Conservation (phyloP, 2,113 vertebrate species). For the Oxyura jamaicensis region DNA sequence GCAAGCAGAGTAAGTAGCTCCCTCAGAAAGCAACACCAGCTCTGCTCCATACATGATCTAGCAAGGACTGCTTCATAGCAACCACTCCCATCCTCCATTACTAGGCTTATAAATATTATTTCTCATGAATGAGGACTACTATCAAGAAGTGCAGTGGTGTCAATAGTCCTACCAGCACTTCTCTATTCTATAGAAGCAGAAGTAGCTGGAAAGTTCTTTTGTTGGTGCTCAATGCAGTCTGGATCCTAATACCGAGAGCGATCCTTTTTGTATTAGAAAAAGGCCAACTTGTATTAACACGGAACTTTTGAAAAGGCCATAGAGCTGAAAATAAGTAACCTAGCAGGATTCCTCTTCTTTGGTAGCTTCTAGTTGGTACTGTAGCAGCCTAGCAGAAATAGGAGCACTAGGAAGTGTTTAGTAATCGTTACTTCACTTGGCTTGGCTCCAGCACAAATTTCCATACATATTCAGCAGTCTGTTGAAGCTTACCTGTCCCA, state of each 20-base stretch:
- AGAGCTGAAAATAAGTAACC: not conserved
- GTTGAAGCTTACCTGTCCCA: not conserved
- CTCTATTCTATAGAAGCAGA: not conserved
- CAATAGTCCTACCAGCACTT: not conserved
- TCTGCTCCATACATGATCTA: not conserved
- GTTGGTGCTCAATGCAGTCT: not conserved
- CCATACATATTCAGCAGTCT: not conserved
- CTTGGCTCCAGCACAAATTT: not conserved
- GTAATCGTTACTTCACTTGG: not conserved
- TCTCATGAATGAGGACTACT: not conserved
- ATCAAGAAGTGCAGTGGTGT: not conserved
- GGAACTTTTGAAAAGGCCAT: not conserved
- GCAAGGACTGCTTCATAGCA: not conserved
- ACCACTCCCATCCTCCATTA: not conserved
- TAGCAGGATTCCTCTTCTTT: not conserved
- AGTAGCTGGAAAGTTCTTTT: not conserved
- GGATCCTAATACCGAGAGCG: not conserved
- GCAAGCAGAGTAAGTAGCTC: constrained; percentile 24
- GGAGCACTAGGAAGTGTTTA: not conserved
- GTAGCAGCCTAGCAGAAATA: not conserved
- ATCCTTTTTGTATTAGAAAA: not conserved
- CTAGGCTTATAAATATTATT: not conserved
- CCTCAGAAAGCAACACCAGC: constrained; percentile 6
- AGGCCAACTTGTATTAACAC: not conserved
- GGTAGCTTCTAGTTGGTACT: not conserved